phyloP scores from a whole-genome alignment of 2,888 invertebrate genomes.

The Mesorhabditis belari region DNA sequence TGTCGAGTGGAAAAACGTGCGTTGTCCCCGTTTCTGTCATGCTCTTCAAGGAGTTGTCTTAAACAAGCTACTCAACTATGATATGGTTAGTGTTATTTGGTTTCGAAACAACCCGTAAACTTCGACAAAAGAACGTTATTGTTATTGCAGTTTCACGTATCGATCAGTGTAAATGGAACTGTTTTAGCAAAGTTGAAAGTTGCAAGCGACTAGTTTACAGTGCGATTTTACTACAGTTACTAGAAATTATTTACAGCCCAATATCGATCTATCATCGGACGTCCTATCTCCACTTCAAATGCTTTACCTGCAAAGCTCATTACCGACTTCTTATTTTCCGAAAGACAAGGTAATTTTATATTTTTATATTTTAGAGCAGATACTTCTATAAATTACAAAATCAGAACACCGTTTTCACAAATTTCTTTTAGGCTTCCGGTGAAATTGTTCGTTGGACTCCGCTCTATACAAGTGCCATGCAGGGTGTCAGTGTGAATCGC shows the following conservation, averaged over 20 bases:
- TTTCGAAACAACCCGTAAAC: too few species aligned
- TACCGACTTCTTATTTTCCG: constrained; percentile 34
- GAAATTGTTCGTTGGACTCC: constrained; percentile 23
- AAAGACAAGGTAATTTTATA: constrained; percentile 11
- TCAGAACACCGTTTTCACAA: too few species aligned
- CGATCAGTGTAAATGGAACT: too few species aligned
- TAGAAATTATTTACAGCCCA: constrained; percentile 6
- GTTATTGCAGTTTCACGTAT: too few species aligned
- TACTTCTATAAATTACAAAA: too few species aligned
- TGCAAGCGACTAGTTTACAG: too few species aligned
- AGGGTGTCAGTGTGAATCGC: constrained; percentile 46
- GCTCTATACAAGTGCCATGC: constrained; percentile 34
- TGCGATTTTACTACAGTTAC: too few species aligned
- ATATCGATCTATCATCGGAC: constrained; percentile 24
- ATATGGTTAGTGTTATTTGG: too few species aligned
- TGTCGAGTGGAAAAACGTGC: constrained; percentile 12
- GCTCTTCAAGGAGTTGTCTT: constrained; percentile 9
- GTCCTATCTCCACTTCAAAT: constrained; percentile 42
- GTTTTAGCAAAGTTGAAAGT: too few species aligned
- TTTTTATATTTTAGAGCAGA: neutral
- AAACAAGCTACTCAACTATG: constrained; percentile 4
- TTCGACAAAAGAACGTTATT: too few species aligned
- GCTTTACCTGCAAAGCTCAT: constrained; percentile 30
- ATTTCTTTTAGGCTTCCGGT: neutral
- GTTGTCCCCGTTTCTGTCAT: constrained; percentile 17